These are phyloP conservation scores for Coecobrya sp. DNA, from an alignment of 2,888 invertebrate species.

Conservation along the genomic window DNA sequence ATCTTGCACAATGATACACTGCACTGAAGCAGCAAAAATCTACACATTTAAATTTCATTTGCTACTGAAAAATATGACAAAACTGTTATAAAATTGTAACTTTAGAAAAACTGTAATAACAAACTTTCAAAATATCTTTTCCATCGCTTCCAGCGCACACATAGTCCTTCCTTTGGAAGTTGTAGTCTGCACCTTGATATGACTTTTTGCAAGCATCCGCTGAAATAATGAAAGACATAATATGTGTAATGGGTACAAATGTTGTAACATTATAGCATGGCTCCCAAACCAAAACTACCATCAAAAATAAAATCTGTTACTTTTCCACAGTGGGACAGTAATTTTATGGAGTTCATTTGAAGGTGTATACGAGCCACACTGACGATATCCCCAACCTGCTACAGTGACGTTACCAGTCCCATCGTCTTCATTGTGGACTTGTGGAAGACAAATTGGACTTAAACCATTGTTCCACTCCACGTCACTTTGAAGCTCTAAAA, in stretches of 20 bases:
- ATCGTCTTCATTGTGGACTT: constrained; percentile 34
- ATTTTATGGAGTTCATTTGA: constrained; percentile 72
- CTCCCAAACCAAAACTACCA: neutral
- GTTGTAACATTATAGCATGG: neutral
- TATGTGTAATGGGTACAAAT: too few relatives aligned
- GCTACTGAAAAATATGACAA: neutral
- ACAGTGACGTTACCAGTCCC: constrained; percentile 69
- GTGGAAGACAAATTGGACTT: constrained; percentile 83
- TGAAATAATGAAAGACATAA: neutral
- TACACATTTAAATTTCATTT: too few relatives aligned
- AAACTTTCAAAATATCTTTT: constrained; percentile 79
- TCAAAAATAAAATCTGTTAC: neutral
- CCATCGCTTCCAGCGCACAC: constrained; percentile 82
- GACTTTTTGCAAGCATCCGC: constrained; percentile 66
- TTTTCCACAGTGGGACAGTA: constrained; percentile 63
- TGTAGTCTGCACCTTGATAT: constrained; percentile 72
- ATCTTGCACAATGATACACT: too few relatives aligned
- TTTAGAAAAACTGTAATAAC: constrained; percentile 2
- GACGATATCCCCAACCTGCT: constrained; percentile 82
- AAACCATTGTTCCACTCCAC: constrained; percentile 74
- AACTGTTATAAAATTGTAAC: neutral
- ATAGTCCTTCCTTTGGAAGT: constrained; percentile 71
- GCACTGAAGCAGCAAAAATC: too few relatives aligned
- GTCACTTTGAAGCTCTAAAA: constrained; percentile 76
- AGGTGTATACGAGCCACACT: constrained; percentile 16